Evolutionary conservation across 2,888 invertebrate species (phyloP).

Genomic region (Cyclophora punctaria): DNA sequence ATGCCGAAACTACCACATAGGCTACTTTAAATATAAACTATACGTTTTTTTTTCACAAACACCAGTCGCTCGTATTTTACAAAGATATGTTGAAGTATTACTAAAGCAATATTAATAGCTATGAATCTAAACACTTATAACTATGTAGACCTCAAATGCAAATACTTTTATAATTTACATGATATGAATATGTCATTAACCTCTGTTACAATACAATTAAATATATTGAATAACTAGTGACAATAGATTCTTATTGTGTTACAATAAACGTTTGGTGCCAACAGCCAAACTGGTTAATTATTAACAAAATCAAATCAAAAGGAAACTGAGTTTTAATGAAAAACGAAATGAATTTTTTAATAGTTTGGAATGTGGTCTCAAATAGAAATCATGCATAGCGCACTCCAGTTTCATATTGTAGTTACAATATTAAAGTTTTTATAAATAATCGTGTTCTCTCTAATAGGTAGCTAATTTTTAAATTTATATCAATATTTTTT

Average conservation of each 20-base stretch:
- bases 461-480: conserved; percentile 44
- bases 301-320: conserved; percentile 5
- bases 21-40: conserved; percentile 24
- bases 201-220: conserved; percentile 65
- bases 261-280: conserved; percentile 12
- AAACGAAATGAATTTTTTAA: conserved; percentile 20
- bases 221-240: conserved; percentile 53
- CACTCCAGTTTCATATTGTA: conserved; percentile 52
- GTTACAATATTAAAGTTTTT: conserved; percentile 27
- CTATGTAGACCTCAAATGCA: conserved; percentile 75
- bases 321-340: conserved; percentile 4
- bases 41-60: conserved; percentile 35
- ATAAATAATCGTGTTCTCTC: conserved; percentile 8
- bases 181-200: conserved; percentile 75
- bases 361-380: conserved; percentile 66
- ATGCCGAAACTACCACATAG: conserved; percentile 38
- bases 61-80: conserved; percentile 61
- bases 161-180: conserved; percentile 73
- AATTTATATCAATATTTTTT: conserved; percentile 48
- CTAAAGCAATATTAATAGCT: conserved; percentile 72
- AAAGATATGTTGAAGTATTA: conserved; percentile 73
- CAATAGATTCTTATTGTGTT: conserved; percentile 33
- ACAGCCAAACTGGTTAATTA: conserved; percentile 14
- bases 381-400: conserved; percentile 68
- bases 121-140: conserved; percentile 71